Percentiles rank a stretch among this genome's conserved stretches.
Conservation (phyloP, 2,797 vertebrate genomes). For the Apogon hyalosoma region DNA sequence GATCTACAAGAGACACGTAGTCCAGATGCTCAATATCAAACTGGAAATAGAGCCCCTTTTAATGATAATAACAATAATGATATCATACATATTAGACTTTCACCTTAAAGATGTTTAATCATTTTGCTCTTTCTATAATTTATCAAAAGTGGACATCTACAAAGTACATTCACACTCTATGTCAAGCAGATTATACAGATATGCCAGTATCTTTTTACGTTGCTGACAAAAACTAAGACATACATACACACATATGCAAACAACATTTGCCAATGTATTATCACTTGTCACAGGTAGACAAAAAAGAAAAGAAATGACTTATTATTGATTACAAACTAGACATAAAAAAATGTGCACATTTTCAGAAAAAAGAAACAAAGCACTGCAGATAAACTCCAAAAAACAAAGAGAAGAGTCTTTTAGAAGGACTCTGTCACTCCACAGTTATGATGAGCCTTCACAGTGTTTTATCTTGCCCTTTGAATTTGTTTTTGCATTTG, state of each 20-base stretch:
- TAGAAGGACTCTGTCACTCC: background rate
- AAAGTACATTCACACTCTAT: slow-evolving; percentile 8
- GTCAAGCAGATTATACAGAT: slow-evolving; percentile 1
- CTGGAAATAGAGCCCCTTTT: background rate
- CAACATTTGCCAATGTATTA: slow-evolving; percentile 14
- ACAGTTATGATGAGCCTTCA: slow-evolving; percentile 8
- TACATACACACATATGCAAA: slow-evolving; percentile 10
- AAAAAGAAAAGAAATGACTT: slow-evolving; percentile 5
- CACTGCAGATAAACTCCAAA: no score
- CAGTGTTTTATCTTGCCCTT: slow-evolving; percentile 33
- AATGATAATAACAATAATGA: no score
- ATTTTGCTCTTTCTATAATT: background rate
- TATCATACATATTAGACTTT: background rate
- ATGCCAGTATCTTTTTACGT: slow-evolving; percentile 18
- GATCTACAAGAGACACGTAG: background rate
- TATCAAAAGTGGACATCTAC: background rate
- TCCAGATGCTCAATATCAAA: background rate
- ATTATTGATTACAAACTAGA: no score
- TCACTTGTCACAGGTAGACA: slow-evolving; percentile 9
- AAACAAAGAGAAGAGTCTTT: no score
- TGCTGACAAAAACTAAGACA: slow-evolving; percentile 15
- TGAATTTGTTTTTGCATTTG: slow-evolving; percentile 11
- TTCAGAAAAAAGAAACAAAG: no score
- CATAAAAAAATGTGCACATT: no score
- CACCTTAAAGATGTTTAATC: background rate